These are phyloP conservation scores for Gadopsis bispinosus DNA, from an alignment of 2,797 vertebrate species.

Conservation along the genomic window DNA sequence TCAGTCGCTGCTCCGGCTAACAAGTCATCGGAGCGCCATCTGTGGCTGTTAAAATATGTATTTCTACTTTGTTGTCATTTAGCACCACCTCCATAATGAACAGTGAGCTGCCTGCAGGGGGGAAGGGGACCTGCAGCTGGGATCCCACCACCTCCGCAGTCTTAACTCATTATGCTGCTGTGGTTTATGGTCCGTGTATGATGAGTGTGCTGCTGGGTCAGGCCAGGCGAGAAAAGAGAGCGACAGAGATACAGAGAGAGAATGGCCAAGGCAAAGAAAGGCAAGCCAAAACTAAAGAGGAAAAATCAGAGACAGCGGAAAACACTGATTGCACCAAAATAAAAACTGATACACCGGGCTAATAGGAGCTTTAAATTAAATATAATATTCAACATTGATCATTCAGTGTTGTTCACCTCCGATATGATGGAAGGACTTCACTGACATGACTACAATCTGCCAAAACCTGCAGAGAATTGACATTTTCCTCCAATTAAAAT, in stretches of 20 bases:
- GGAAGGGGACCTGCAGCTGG: slow-evolving; percentile 34
- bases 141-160: slow-evolving; percentile 39
- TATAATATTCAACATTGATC: slow-evolving; percentile 2
- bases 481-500: not conserved
- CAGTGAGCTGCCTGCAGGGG: slow-evolving; percentile 27
- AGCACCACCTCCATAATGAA: slow-evolving; percentile 39
- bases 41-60: slow-evolving; percentile 44
- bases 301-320: not conserved
- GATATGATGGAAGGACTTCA: not conserved
- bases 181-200: slow-evolving; percentile 62
- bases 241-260: not conserved
- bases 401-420: not conserved
- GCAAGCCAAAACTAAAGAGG: not conserved
- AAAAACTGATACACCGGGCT: not conserved
- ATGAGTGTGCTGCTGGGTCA: slow-evolving; percentile 44
- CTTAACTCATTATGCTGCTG: slow-evolving; percentile 58
- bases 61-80: slow-evolving; percentile 54
- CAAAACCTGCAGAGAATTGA: not conserved
- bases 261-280: not conserved
- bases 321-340: not conserved
- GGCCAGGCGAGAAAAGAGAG: slow-evolving; percentile 2
- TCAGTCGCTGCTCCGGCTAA: slow-evolving; percentile 31
- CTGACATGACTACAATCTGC: not conserved
- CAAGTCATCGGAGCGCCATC: slow-evolving; percentile 46
- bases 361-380: not conserved